Conservation (phyloP, 2,888 invertebrate genomes). For the Perizoma affinitatum region DNA sequence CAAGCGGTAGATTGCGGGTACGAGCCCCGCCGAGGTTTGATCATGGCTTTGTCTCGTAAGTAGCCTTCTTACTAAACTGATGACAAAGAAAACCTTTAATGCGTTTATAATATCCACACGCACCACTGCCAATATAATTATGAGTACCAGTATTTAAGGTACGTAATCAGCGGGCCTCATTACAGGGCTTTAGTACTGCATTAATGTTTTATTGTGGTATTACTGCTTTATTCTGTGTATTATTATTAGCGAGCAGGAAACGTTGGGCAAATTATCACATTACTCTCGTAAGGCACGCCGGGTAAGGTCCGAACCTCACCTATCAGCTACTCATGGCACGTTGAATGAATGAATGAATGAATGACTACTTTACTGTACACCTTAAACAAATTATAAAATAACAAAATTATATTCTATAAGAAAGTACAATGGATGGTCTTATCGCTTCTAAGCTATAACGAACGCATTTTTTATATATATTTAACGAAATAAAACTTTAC, state of each 20-base stretch:
- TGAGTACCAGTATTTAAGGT: not conserved
- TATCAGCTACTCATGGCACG: not conserved
- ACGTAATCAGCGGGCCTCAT: conserved; percentile 5
- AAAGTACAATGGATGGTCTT: too few relatives aligned
- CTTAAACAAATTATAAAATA: too few relatives aligned
- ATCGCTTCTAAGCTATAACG: too few relatives aligned
- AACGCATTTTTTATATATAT: too few relatives aligned
- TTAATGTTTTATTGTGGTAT: conserved; percentile 16
- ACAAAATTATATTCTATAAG: too few relatives aligned
- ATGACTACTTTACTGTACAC: too few relatives aligned
- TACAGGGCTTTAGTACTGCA: not conserved
- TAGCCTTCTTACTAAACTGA: conserved; percentile 3
- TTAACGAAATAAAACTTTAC: too few relatives aligned
- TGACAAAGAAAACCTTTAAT: conserved; percentile 1
- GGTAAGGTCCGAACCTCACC: conserved; percentile 21
- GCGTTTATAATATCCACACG: not conserved
- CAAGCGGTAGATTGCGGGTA: too few relatives aligned
- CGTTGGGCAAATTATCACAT: conserved; percentile 39
- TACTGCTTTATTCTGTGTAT: conserved; percentile 26
- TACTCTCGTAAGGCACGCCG: conserved; percentile 32
- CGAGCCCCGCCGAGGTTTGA: too few relatives aligned
- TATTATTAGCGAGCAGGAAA: conserved; percentile 36
- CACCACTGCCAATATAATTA: not conserved
- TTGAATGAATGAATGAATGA: too few relatives aligned
- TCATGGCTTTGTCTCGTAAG: too few relatives aligned